Percentiles rank a stretch among this genome's conserved stretches.
Conservation (phyloP, 2,888 invertebrate genomes). For the Hedychridium roseum region DNA sequence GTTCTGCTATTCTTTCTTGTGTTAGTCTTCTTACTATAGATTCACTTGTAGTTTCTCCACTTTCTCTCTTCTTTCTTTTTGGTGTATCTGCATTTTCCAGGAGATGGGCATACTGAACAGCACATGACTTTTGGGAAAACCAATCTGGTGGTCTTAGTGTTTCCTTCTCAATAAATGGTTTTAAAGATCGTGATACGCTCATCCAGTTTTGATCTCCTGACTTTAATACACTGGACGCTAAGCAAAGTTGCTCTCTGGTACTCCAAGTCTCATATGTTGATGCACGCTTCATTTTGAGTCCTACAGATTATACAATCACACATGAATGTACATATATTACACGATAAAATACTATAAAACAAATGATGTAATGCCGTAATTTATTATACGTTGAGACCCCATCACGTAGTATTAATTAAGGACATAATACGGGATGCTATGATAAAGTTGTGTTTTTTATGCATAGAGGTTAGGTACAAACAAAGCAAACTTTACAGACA, state of each 20-base stretch:
- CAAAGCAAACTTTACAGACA: too few species aligned
- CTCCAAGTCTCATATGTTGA: conserved; percentile 89
- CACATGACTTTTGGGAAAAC: conserved; percentile 92
- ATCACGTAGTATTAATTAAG: too few species aligned
- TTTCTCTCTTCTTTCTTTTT: conserved; percentile 81
- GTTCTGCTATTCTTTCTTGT: conserved; percentile 80
- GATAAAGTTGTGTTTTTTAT: too few species aligned
- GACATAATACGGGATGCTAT: too few species aligned
- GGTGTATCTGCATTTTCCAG: conserved; percentile 85
- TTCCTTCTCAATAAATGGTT: conserved; percentile 79
- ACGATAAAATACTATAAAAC: too few species aligned
- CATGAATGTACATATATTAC: too few species aligned
- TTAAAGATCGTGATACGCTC: conserved; percentile 82
- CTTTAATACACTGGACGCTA: conserved; percentile 85
- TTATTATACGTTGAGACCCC: too few species aligned
- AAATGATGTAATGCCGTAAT: too few species aligned
- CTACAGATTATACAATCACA: too few species aligned
- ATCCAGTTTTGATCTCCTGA: conserved; percentile 94
- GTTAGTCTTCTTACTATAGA: conserved; percentile 79
- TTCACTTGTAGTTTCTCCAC: conserved; percentile 79
- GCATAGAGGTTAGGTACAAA: too few species aligned
- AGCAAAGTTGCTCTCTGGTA: conserved; percentile 80
- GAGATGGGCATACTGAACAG: conserved; percentile 85
- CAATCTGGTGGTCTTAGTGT: conserved; percentile 75
- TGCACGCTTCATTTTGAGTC: conserved; percentile 70